Evolutionary conservation across 2,797 vertebrate genomes (phyloP).

Genomic region (Petrocephalus sullivani): DNA sequence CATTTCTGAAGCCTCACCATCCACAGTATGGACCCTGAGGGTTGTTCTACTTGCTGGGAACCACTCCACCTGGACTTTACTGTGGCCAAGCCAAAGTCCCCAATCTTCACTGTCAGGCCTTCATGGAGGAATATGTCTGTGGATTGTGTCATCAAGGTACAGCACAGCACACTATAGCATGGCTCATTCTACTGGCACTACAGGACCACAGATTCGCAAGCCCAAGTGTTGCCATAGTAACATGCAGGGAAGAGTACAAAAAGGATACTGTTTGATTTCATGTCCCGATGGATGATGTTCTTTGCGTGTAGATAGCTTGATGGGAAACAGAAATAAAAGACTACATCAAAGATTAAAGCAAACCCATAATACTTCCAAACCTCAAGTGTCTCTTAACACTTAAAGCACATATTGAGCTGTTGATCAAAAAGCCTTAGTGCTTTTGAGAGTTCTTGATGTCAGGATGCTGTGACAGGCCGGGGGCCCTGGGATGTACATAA

Average conservation of each 20-base stretch:
- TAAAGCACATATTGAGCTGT: neutral
- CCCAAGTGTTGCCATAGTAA: neutral
- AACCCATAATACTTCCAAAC: neutral
- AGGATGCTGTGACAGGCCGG: neutral
- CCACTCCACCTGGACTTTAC: conserved; percentile 98
- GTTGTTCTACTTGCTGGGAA: conserved; percentile 93
- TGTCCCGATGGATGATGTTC: conserved; percentile 97
- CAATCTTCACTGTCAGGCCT: conserved; percentile 94
- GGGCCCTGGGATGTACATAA: too few species aligned
- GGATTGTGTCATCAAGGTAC: neutral
- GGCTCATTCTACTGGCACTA: neutral
- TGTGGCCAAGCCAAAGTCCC: conserved; percentile 93
- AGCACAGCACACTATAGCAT: neutral
- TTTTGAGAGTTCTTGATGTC: neutral
- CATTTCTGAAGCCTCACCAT: conserved; percentile 75
- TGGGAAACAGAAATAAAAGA: conserved; percentile 7
- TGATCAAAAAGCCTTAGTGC: neutral
- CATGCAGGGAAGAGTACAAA: neutral
- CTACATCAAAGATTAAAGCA: neutral
- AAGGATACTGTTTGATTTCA: conserved; percentile 99
- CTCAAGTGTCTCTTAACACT: neutral
- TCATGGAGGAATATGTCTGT: conserved; percentile 97
- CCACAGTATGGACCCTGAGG: conserved; percentile 92
- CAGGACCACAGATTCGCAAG: neutral
- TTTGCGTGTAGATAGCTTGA: conserved; percentile 93